Percentiles rank a stretch among this genome's conserved stretches.
Conservation (phyloP, 2,888 invertebrate genomes). For the Acrobasis consociella region DNA sequence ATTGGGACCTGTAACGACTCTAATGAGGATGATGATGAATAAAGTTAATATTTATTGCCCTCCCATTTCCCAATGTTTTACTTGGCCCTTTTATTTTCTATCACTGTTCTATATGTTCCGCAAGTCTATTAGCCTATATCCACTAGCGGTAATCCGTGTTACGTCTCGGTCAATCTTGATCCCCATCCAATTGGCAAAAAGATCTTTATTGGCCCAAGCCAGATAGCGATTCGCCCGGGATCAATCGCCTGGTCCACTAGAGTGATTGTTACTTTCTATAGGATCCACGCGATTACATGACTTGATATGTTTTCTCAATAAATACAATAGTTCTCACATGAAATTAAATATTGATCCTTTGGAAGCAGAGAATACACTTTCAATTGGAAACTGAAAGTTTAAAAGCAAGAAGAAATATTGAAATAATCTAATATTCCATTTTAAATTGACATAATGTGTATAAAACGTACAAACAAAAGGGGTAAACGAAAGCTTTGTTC, state of each 20-base stretch:
- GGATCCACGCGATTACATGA: slow-evolving; percentile 44
- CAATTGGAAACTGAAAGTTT: too few relatives aligned
- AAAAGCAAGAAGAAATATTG: too few relatives aligned
- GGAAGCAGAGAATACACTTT: too few relatives aligned
- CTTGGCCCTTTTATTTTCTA: too few relatives aligned
- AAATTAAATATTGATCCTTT: background rate
- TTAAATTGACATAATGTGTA: too few relatives aligned
- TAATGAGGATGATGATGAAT: too few relatives aligned
- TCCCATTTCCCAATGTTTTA: too few relatives aligned
- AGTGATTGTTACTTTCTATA: slow-evolving; percentile 57
- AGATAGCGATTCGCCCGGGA: slow-evolving; percentile 58
- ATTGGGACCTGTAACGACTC: too few relatives aligned
- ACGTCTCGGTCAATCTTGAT: slow-evolving; percentile 51
- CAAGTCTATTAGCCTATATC: slow-evolving; percentile 38
- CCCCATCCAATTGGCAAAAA: slow-evolving; percentile 68
- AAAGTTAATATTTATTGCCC: too few relatives aligned
- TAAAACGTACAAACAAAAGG: too few relatives aligned
- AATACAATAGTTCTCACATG: background rate
- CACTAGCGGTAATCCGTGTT: slow-evolving; percentile 54
- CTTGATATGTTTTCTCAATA: slow-evolving; percentile 36
- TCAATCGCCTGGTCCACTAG: slow-evolving; percentile 56
- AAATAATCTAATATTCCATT: too few relatives aligned
- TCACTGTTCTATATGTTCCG: slow-evolving; percentile 14
- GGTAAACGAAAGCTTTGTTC: too few relatives aligned
- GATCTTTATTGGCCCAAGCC: slow-evolving; percentile 69